Conservation (phyloP, 2,113 vertebrate genomes). For the Aramus guarauna region DNA sequence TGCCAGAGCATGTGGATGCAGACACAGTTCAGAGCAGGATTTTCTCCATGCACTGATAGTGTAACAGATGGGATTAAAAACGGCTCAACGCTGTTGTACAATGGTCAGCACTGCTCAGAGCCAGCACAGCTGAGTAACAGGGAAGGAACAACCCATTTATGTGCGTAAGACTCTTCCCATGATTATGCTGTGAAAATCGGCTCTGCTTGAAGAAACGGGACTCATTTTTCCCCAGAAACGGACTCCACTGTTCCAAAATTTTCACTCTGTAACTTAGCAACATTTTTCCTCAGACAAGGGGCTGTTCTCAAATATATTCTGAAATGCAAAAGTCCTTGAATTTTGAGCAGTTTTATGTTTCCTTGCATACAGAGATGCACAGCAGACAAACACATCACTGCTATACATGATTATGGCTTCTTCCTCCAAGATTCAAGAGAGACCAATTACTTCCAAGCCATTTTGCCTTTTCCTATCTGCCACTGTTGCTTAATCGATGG, state of each 20-base stretch:
- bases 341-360: not conserved
- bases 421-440: not conserved
- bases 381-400: not conserved
- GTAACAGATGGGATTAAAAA: not conserved
- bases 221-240: not conserved
- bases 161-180: not conserved
- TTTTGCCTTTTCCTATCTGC: not conserved
- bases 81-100: not conserved
- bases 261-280: constrained; percentile 19
- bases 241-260: not conserved
- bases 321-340: not conserved
- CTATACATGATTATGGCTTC: not conserved
- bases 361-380: not conserved
- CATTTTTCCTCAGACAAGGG: not conserved
- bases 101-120: not conserved
- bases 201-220: not conserved
- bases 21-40: not conserved
- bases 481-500: not conserved
- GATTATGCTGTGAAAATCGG: not conserved
- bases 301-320: not conserved
- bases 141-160: not conserved
- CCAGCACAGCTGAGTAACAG: not conserved
- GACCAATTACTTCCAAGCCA: constrained; percentile 7
- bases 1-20: too few relatives aligned
- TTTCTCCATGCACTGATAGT: not conserved